Conservation (phyloP, 2,888 invertebrate species). For the Eilema sororculum region DNA sequence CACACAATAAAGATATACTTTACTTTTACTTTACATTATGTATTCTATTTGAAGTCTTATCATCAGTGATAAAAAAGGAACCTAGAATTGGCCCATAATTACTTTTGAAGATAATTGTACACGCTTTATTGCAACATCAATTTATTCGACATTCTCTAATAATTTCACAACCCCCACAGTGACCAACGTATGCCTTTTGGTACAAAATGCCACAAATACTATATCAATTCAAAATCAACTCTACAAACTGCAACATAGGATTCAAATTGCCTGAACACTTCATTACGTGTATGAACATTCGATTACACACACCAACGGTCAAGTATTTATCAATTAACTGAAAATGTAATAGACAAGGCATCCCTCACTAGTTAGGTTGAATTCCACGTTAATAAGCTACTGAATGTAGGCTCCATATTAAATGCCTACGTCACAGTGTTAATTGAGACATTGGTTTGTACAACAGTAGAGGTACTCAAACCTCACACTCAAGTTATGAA, state of each 20-base stretch:
- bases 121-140: slow-evolving; percentile 17
- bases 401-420: slow-evolving; percentile 47
- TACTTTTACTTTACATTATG: too few species aligned
- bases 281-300: slow-evolving; percentile 77
- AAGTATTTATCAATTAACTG: slow-evolving; percentile 85
- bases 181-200: slow-evolving; percentile 34
- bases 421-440: slow-evolving; percentile 43
- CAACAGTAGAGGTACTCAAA: slow-evolving; percentile 33
- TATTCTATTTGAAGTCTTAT: too few species aligned
- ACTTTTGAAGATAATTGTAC: not conserved
- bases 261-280: slow-evolving; percentile 25
- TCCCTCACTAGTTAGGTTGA: slow-evolving; percentile 63
- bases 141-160: slow-evolving; percentile 55
- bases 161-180: slow-evolving; percentile 50
- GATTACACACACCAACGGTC: slow-evolving; percentile 81
- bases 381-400: slow-evolving; percentile 70
- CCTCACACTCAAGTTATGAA: slow-evolving; percentile 19
- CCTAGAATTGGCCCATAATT: not conserved
- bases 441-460: slow-evolving; percentile 27
- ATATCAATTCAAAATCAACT: slow-evolving; percentile 37
- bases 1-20: too few species aligned
- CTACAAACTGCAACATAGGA: slow-evolving; percentile 5
- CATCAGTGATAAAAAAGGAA: too few species aligned
- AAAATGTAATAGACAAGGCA: slow-evolving; percentile 80
- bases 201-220: slow-evolving; percentile 16